Evolutionary conservation across 2,888 invertebrate species (phyloP).

Genomic region (Mythimna lalbum): DNA sequence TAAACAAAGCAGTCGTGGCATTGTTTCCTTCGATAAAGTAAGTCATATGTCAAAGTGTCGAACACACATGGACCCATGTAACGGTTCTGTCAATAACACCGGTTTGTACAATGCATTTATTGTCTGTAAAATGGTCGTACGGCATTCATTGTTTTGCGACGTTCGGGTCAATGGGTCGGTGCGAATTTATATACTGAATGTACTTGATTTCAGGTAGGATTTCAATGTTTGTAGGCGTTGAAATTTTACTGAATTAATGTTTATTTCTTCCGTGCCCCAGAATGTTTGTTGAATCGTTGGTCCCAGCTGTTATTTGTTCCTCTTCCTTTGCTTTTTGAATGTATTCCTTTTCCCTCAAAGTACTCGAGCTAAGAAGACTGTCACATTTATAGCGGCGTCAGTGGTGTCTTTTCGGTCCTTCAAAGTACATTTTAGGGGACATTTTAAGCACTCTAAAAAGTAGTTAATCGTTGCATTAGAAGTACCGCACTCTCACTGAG

Average conservation of each 20-base stretch:
- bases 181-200: slow-evolving; percentile 5
- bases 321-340: too few relatives aligned
- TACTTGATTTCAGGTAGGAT: neutral
- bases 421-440: too few relatives aligned
- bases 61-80: slow-evolving; percentile 61
- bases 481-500: too few relatives aligned
- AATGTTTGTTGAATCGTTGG: too few relatives aligned
- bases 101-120: slow-evolving; percentile 59
- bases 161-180: slow-evolving; percentile 30
- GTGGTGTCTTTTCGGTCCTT: too few relatives aligned
- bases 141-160: slow-evolving; percentile 54
- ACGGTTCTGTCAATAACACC: slow-evolving; percentile 59
- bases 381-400: too few relatives aligned
- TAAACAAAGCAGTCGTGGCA: slow-evolving; percentile 44
- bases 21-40: slow-evolving; percentile 60
- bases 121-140: slow-evolving; percentile 44
- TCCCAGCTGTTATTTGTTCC: too few relatives aligned
- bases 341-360: too few relatives aligned
- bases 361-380: too few relatives aligned
- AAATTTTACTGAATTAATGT: neutral
- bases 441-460: too few relatives aligned
- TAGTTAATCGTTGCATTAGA: too few relatives aligned
- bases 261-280: too few relatives aligned
- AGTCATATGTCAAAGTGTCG: slow-evolving; percentile 64
- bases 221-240: neutral